phyloP scores from a whole-genome alignment of 2,797 vertebrate species.

The Notoglanidium macrostoma region DNA sequence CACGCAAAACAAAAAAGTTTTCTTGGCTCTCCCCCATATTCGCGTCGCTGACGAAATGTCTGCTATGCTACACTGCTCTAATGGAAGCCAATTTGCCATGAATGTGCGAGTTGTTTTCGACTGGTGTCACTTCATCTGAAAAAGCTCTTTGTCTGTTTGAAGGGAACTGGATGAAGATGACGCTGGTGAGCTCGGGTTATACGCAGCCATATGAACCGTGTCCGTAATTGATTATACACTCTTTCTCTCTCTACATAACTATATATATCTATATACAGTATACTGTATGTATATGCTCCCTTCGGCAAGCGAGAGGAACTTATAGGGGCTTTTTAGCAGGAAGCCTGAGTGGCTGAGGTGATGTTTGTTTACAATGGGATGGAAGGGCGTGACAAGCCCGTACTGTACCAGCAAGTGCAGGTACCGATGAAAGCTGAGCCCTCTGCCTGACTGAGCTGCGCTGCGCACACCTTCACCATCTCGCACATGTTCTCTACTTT shows the following conservation, averaged over 20 bases:
- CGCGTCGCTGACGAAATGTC: constrained; percentile 66
- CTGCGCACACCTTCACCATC: constrained; percentile 22
- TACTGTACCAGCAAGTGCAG: constrained; percentile 48
- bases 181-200: constrained; percentile 60
- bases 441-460: constrained; percentile 29
- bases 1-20: constrained; percentile 52
- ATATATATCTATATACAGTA: too few species aligned
- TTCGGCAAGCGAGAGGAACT: constrained; percentile 63
- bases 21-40: constrained; percentile 58
- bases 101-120: constrained; percentile 77
- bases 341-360: constrained; percentile 44
- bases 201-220: constrained; percentile 70
- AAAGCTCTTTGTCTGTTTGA: constrained; percentile 69
- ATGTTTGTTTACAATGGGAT: constrained; percentile 70
- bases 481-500: constrained; percentile 25
- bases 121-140: constrained; percentile 64
- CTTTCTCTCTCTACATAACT: not conserved
- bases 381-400: constrained; percentile 63
- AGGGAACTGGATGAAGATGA: constrained; percentile 61
- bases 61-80: constrained; percentile 63
- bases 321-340: constrained; percentile 61
- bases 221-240: constrained; percentile 77
- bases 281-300: constrained; percentile 10
- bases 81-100: constrained; percentile 75
- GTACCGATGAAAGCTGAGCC: constrained; percentile 53